Evolutionary conservation across 2,888 invertebrate genomes (phyloP).

Genomic region (Protophormia terraenovae): DNA sequence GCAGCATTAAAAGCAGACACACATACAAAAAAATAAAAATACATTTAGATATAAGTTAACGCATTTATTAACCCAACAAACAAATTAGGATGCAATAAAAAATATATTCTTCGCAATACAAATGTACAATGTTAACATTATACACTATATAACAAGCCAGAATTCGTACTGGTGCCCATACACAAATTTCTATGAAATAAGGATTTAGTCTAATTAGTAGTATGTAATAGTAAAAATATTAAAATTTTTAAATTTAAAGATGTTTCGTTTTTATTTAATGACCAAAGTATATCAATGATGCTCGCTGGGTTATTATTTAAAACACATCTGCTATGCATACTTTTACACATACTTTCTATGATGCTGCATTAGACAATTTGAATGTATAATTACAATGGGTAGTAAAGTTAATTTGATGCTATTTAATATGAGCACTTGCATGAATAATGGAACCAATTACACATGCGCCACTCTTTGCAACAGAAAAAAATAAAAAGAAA

Average conservation of each 20-base stretch:
- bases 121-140: too few relatives aligned
- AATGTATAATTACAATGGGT: slow-evolving; percentile 64
- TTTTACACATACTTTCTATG: not conserved
- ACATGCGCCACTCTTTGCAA: slow-evolving; percentile 60
- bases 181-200: too few relatives aligned
- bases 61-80: not conserved
- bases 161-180: too few relatives aligned
- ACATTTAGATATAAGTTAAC: not conserved
- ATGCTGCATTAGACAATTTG: slow-evolving; percentile 63
- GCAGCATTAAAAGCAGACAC: not conserved
- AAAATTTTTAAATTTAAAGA: too few relatives aligned
- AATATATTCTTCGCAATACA: too few relatives aligned
- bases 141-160: too few relatives aligned
- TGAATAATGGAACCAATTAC: slow-evolving; percentile 67
- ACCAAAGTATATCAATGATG: too few relatives aligned
- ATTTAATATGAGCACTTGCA: slow-evolving; percentile 67
- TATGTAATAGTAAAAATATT: too few relatives aligned
- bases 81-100: not conserved
- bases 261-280: too few relatives aligned
- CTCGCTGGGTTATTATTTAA: not conserved
- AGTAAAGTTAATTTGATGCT: slow-evolving; percentile 66
- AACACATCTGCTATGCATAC: not conserved
- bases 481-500: not conserved
- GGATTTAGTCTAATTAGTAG: too few relatives aligned
- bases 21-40: too few relatives aligned